Percentiles rank a stretch among this genome's conserved stretches.
Conservation (phyloP, 1,140 invertebrate species). For the Drosophila malerkotliana region DNA sequence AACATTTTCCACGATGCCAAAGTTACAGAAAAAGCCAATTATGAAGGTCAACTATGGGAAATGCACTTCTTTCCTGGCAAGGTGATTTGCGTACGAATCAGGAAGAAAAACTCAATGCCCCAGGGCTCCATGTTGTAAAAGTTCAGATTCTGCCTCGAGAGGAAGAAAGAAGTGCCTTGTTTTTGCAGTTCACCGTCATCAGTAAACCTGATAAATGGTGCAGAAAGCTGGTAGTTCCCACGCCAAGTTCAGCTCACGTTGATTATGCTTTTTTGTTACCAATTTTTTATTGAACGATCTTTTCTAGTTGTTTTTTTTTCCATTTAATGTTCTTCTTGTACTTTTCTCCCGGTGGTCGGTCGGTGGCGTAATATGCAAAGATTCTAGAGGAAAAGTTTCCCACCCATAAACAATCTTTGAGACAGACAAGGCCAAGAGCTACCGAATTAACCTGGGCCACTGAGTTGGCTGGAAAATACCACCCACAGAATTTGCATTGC, state of each 20-base stretch:
- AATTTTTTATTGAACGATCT: slow-evolving; percentile 44
- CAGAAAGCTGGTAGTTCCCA: slow-evolving; percentile 46
- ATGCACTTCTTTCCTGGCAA: slow-evolving; percentile 7
- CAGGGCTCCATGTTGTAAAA: slow-evolving; percentile 19
- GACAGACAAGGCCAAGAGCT: slow-evolving; percentile 7
- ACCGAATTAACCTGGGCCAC: slow-evolving; percentile 17
- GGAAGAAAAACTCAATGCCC: slow-evolving; percentile 23
- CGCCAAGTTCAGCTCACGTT: slow-evolving; percentile 41
- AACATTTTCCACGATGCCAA: not conserved
- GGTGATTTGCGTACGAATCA: slow-evolving; percentile 33
- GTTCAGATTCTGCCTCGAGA: slow-evolving; percentile 8
- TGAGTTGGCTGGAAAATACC: slow-evolving; percentile 5
- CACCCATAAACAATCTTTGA: slow-evolving; percentile 20
- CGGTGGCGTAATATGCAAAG: slow-evolving; percentile 35
- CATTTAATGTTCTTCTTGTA: slow-evolving; percentile 12
- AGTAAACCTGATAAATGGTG: slow-evolving; percentile 48
- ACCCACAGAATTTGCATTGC: slow-evolving; percentile 20
- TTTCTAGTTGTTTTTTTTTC: not conserved
- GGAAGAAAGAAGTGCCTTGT: not conserved
- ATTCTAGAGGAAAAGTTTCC: slow-evolving; percentile 21
- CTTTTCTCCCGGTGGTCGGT: slow-evolving; percentile 32
- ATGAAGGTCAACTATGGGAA: slow-evolving; percentile 44
- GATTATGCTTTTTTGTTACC: slow-evolving; percentile 44
- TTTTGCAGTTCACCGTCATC: slow-evolving; percentile 23
- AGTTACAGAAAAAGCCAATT: slow-evolving; percentile 8